Percentiles rank a stretch among this genome's conserved stretches.
These are phyloP conservation scores for Leptopilina boulardi DNA, from an alignment of 1,140 invertebrate genomes.

Conservation along the genomic window DNA sequence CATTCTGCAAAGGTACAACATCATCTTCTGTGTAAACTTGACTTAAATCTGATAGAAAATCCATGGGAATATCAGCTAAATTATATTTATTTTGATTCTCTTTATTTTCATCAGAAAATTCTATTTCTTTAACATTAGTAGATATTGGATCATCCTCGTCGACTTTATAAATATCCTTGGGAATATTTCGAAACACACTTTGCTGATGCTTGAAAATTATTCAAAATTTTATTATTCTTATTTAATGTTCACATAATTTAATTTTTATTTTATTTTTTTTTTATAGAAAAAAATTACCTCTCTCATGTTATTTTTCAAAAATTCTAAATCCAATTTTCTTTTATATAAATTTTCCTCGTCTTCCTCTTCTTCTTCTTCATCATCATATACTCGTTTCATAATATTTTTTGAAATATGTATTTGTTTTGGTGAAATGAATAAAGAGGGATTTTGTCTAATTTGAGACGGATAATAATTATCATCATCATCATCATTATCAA, in stretches of 20 bases:
- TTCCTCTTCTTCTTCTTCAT: background rate
- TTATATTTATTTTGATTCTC: slow-evolving; percentile 67
- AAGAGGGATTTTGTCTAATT: slow-evolving; percentile 32
- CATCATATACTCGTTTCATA: background rate
- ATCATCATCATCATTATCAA: slow-evolving; percentile 16
- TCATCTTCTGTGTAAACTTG: slow-evolving; percentile 81
- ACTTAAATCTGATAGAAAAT: slow-evolving; percentile 60
- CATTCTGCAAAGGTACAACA: slow-evolving; percentile 66
- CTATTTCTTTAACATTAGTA: slow-evolving; percentile 46
- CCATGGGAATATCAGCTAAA: slow-evolving; percentile 46
- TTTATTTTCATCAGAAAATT: slow-evolving; percentile 70
- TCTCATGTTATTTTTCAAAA: slow-evolving; percentile 48
- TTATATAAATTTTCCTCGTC: background rate
- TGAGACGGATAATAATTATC: slow-evolving; percentile 17
- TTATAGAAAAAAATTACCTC: slow-evolving; percentile 59
- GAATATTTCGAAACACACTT: background rate
- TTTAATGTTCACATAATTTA: no score
- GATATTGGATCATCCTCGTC: slow-evolving; percentile 19
- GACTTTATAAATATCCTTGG: background rate
- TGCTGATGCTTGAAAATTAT: background rate
- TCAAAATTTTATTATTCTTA: background rate
- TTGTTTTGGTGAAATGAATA: slow-evolving; percentile 29
- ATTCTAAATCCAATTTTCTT: slow-evolving; percentile 45
- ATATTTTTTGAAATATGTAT: slow-evolving; percentile 9
- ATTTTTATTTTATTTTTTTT: no score